Conservation (phyloP, 2,113 vertebrate species). For the Pachycephala philippinensis region DNA sequence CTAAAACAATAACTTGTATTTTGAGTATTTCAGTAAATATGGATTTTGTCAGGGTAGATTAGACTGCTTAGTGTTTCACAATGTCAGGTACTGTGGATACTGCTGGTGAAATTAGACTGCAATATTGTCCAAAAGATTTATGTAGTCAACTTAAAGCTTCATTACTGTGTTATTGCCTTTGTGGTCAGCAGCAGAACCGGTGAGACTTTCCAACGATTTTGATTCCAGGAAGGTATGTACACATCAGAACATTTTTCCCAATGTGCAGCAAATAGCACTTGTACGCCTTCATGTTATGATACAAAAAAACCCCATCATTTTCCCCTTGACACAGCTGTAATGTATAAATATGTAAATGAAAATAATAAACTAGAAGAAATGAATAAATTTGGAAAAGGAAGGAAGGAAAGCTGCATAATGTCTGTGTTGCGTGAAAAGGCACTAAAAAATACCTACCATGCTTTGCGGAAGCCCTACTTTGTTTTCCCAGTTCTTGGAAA, state of each 20-base stretch:
- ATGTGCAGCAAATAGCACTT: background rate
- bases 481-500: constrained; percentile 14
- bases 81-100: background rate
- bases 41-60: background rate
- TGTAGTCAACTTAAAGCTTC: background rate
- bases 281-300: background rate
- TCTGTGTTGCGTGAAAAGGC: background rate
- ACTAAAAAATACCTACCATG: background rate
- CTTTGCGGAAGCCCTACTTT: background rate
- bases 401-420: background rate
- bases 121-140: background rate
- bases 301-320: background rate
- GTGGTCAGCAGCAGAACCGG: background rate
- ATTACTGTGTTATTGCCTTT: background rate
- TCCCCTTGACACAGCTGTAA: background rate
- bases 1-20: background rate
- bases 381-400: background rate
- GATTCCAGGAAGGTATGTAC: background rate
- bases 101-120: background rate
- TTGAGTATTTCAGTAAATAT: background rate
- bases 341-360: background rate
- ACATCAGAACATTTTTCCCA: background rate
- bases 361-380: background rate
- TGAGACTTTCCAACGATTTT: background rate
- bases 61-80: background rate